These are phyloP conservation scores for Microctonus hyperodae DNA, from an alignment of 2,888 invertebrate genomes.

Conservation along the genomic window DNA sequence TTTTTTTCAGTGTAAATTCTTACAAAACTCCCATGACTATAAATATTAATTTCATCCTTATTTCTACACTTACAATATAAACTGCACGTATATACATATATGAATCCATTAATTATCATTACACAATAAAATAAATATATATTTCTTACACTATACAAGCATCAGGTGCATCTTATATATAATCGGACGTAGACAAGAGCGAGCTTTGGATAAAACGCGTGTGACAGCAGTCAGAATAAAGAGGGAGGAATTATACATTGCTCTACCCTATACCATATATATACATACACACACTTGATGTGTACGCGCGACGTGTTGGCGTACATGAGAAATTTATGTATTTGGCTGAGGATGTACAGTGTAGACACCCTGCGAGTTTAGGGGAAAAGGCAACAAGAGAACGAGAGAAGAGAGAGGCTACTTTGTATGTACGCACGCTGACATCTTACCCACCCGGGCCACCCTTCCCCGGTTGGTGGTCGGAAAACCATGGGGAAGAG, in stretches of 20 bases:
- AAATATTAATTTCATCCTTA: background rate
- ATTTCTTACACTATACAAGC: background rate
- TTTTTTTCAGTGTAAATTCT: too few relatives aligned
- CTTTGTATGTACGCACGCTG: slow-evolving; percentile 63
- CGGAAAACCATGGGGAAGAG: slow-evolving; percentile 31
- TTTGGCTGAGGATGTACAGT: slow-evolving; percentile 22
- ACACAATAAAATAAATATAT: background rate
- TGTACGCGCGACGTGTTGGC: slow-evolving; percentile 33
- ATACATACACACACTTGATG: slow-evolving; percentile 7
- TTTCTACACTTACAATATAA: background rate
- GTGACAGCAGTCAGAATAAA: too few relatives aligned
- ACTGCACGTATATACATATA: background rate
- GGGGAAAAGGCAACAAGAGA: slow-evolving; percentile 23
- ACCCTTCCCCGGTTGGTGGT: slow-evolving; percentile 49
- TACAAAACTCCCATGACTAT: too few relatives aligned
- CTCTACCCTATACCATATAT: background rate
- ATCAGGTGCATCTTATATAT: slow-evolving; percentile 21
- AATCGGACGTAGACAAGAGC: slow-evolving; percentile 6
- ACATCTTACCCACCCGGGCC: slow-evolving; percentile 59
- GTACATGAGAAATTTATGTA: slow-evolving; percentile 34
- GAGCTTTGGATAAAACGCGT: background rate
- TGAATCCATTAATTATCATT: background rate
- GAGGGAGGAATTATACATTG: slow-evolving; percentile 22
- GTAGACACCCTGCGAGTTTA: slow-evolving; percentile 1
- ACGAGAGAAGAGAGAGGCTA: slow-evolving; percentile 49